Conservation (phyloP, 2,797 vertebrate species). For the Tarsius wallacei region DNA sequence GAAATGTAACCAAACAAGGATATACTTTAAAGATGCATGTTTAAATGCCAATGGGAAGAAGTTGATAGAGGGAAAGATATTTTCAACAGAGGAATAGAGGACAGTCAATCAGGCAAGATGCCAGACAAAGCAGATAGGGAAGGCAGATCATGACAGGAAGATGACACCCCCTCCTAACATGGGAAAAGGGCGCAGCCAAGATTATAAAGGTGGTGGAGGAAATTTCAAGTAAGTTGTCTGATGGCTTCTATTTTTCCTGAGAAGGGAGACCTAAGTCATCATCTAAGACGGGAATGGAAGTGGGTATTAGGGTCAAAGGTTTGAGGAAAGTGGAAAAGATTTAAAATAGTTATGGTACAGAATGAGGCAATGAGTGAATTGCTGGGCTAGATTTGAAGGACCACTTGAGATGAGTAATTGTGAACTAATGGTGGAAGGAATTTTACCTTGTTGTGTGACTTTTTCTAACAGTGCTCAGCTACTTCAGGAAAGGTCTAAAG, state of each 20-base stretch:
- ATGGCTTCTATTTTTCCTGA: conserved; percentile 21
- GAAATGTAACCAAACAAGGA: neutral
- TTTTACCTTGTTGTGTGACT: neutral
- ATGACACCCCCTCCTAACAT: neutral
- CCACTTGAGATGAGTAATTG: neutral
- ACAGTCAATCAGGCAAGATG: neutral
- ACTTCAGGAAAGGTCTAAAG: neutral
- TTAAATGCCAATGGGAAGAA: conserved; percentile 48
- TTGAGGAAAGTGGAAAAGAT: neutral
- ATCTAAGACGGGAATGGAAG: neutral
- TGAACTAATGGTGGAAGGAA: neutral
- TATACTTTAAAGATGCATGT: neutral
- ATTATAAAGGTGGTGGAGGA: neutral
- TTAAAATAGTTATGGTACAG: conserved; percentile 8
- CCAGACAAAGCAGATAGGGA: neutral
- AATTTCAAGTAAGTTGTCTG: neutral
- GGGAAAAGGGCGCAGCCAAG: neutral
- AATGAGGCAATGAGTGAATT: neutral
- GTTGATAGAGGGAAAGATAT: neutral
- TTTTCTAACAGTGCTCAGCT: neutral
- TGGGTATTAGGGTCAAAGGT: neutral
- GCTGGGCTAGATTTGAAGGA: neutral
- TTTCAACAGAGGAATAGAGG: conserved; percentile 28
- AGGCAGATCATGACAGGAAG: neutral
- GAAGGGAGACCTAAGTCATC: neutral